Evolutionary conservation across 2,113 vertebrate genomes (phyloP), one percentile per base, ranked within the genome.

Genomic region (Heptranchias perlo): DNA sequence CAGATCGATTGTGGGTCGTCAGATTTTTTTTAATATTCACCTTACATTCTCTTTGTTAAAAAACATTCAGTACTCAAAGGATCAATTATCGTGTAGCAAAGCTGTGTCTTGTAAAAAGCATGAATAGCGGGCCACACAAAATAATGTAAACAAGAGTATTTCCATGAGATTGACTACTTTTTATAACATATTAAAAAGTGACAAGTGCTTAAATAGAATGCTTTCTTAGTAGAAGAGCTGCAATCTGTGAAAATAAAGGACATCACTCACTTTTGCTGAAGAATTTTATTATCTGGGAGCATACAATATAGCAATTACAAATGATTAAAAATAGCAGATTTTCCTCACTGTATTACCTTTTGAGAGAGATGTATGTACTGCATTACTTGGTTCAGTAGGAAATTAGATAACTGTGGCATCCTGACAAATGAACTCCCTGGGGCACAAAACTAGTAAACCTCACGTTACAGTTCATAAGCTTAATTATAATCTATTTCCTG

Each of bases 341-440:
- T 67, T 67, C 62, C 21, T 25, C 64, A 94, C 44, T 67, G 39
- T 35, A 58, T 35, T 58, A 91, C 23, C 87, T 14, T 65, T 44
- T 67, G 18, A 94, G 64, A 87, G 47, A 67, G 62, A 67, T 49
- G 21, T 67, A 94, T 67, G 93, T 65, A 67, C 93, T 49, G 64
- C 93, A 94, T 94, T 94, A 94, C 39, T 94, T 94, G 62, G 93
- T 94, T 94, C 93, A 94, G 8, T 47, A n/a, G 39, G 11, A 94
- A 65, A 94, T 31, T 23, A 94, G 93, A 94, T 49, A 94, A 67
- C 93, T 47, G 62, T 67, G 31, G 62, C 93, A 65, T 65, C 25
- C 93, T 67, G 39, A 94, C 21, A 67, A 94, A 94, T 94, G 11
- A 67, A 47, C 14, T 67, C 39, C 93, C 44, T 67, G 21, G 93